phyloP scores from a whole-genome alignment of 2,888 invertebrate genomes.

The Drosophila parthenogenetica region DNA sequence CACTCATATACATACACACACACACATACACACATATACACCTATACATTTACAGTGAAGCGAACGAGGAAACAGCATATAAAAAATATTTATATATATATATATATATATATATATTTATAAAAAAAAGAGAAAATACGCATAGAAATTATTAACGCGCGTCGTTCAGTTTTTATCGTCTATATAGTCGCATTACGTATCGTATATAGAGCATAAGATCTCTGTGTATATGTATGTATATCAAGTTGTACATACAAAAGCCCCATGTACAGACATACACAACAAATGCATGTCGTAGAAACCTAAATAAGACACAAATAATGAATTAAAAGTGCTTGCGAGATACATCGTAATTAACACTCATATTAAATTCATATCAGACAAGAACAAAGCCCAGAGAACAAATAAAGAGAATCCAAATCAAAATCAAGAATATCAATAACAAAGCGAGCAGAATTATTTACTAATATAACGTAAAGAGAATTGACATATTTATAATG shows the following conservation, averaged over 20 bases:
- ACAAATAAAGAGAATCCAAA: constrained; percentile 19
- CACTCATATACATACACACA: constrained; percentile 26
- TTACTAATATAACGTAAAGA: constrained; percentile 30
- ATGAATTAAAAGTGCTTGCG: constrained; percentile 32
- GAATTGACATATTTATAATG: constrained; percentile 50
- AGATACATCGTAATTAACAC: constrained; percentile 28
- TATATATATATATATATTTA: constrained; percentile 37
- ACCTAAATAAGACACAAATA: constrained; percentile 1
- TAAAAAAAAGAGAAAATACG: constrained; percentile 23
- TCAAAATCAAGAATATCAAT: constrained; percentile 3
- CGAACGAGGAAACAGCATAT: constrained; percentile 34
- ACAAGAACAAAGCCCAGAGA: constrained; percentile 48
- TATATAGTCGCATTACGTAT: constrained; percentile 22
- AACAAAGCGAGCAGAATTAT: constrained; percentile 48
- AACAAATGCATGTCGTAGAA: constrained; percentile 30
- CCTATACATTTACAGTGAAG: constrained; percentile 9
- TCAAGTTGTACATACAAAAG: constrained; percentile 63
- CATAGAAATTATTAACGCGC: constrained; percentile 35
- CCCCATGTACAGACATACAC: constrained; percentile 59
- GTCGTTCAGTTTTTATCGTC: constrained; percentile 40
- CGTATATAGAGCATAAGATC: constrained; percentile 21
- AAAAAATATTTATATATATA: constrained; percentile 29
- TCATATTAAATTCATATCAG: constrained; percentile 64
- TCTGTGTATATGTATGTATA: constrained; percentile 60
- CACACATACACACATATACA: constrained; percentile 12